Base-by-base conservation (phyloP, 2,113 vertebrate genomes). In the Phaethornis superciliosus region DNA sequence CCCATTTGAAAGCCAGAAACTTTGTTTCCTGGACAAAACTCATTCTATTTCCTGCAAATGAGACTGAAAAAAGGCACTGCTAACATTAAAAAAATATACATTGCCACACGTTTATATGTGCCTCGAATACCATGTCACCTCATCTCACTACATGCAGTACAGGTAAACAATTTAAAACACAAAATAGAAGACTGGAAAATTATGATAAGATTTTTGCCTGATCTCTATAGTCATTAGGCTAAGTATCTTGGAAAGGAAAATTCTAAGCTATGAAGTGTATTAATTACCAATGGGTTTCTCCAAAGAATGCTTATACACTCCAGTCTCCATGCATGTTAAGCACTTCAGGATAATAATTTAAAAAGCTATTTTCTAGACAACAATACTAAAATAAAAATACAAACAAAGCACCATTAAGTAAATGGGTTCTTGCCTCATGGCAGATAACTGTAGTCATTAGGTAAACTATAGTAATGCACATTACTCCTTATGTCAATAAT, bases 361-460 rank as follows among this genome's bases (percentile, higher is more conserved):
- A 96, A 94, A 90, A 93, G 47, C 92, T 88, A 84, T 92, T 96
- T 96, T 92, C 72, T 86, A 95, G 76, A 71, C 52, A 94, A 95
- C 75, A 92, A 76, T 76, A 33, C 21, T 58, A 68, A 90, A 87
- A 93, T 78, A 93, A 85, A 93, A 95, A 88, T 78, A 93, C 96
- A 96, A 95, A 81, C 85, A 95, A 96, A 86, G 60, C 56, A 81
- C 52, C 88, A 95, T 96, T 96, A 96, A 90, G 76, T 86, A 96
- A 96, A 96, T 96, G 85, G 77, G 47, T n/a, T 96, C 95, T 94
- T 95, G 88, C 60, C 44, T 96, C 94, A 94, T 94, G 85, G 81
- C 69, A 75, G 82, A 86, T 95, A 88, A 78, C 60, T 94, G 52
- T 49, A 94, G 60, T 88, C 88, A 95, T 96, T 95, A 96, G 69